Base-by-base conservation (phyloP, 1,140 invertebrate genomes). In the Drosophila repleta region DNA sequence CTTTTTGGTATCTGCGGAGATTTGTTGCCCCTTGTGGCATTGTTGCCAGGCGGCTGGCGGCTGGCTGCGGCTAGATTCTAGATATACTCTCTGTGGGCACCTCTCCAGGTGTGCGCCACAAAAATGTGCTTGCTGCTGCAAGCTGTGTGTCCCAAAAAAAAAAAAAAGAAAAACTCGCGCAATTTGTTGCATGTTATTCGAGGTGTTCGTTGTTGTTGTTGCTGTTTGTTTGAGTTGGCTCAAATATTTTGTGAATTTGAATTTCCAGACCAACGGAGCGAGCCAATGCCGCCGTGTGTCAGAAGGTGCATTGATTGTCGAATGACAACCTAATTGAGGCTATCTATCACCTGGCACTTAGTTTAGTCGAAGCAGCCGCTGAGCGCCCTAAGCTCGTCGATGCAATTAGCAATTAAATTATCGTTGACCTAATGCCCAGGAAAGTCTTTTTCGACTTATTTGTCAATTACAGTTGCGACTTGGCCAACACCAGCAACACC, bases 381-480 rank as follows among this genome's bases (percentile, higher is more conserved):
- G 43, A 15, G 37, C 32, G 37, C 24, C 32, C 35, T 53, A n/a
- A 24, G 35, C 24, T 10, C 17, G 17, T 73, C 83, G 83, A 87
- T 88, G 61, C 72, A 87, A 87, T 87, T 87, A 87, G 83, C 83
- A 88, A 87, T 87, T 87, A 87, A 88, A 83, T 87, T 76, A 83
- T 70, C 69, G 83, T 87, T 82, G 62, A 71, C 69, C 65, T 85
- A 85, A 84, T 84, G 69, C 80, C 57, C 63, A 76, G 61, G 53
- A 83, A 79, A 82, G 78, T 69, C 83, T 64, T 62, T 62, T 66
- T 55, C 71, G 83, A 83, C 83, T 87, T 87, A 87, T 88, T 87
- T 87, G 68, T 88, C 83, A 88, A 87, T 87, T 87, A 88, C 58
- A 68, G 70, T 72, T 51, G 24, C 55, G 20, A 70, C 48, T 63